These are phyloP conservation scores for Grallaria varia DNA, from an alignment of 2,113 vertebrate genomes.

Conservation along the genomic window DNA sequence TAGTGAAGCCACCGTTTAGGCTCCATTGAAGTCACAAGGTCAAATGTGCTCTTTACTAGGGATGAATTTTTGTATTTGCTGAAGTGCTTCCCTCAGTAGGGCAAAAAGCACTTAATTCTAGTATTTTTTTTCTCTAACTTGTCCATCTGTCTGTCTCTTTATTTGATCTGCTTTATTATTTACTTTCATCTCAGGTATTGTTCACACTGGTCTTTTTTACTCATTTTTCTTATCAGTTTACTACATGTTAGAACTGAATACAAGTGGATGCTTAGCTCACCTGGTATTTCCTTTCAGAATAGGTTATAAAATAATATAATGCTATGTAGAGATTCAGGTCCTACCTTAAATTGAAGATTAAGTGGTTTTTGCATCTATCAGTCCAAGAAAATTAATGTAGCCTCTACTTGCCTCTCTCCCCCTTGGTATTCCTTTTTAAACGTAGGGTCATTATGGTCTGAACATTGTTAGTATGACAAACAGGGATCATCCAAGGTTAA, in stretches of 20 bases:
- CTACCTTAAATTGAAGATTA: not conserved
- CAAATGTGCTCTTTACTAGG: not conserved
- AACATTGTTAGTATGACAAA: slow-evolving; percentile 39
- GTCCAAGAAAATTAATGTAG: slow-evolving; percentile 24
- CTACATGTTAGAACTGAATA: not conserved
- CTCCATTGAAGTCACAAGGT: not conserved
- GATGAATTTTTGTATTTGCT: not conserved
- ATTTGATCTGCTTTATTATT: not conserved
- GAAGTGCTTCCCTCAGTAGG: not conserved
- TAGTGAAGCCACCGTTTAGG: not conserved
- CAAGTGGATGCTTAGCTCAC: not conserved
- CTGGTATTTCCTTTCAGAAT: not conserved
- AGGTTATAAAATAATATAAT: not conserved
- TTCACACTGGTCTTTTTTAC: not conserved
- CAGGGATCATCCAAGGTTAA: slow-evolving; percentile 19
- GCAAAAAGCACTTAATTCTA: not conserved
- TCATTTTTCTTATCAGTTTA: not conserved
- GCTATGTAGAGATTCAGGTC: not conserved
- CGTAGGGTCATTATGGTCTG: not conserved
- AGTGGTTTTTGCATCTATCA: not conserved
- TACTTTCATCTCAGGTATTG: not conserved
- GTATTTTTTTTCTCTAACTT: not conserved
- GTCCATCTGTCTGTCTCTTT: not conserved
- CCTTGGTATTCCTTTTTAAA: slow-evolving; percentile 48
- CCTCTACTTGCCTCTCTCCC: not conserved